phyloP scores from a whole-genome alignment of 1,140 invertebrate genomes.

The Brachystomella parvula region DNA sequence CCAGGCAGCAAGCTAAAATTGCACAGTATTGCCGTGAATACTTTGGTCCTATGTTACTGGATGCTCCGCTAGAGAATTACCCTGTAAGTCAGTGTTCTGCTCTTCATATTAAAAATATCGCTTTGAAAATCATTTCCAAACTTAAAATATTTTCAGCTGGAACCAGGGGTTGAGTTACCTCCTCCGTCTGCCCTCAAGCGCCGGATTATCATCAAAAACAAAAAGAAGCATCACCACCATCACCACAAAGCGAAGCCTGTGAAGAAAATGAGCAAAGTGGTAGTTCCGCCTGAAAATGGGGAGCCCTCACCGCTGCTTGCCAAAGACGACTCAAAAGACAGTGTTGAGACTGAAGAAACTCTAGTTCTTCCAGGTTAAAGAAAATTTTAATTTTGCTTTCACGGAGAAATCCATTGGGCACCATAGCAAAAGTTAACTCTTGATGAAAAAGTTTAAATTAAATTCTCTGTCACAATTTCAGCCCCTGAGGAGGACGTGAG shows the following conservation, averaged over 20 bases:
- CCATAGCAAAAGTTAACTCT: neutral
- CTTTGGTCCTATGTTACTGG: slow-evolving; percentile 91
- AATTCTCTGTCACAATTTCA: neutral
- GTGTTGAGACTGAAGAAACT: slow-evolving; percentile 49
- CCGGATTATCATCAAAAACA: slow-evolving; percentile 97
- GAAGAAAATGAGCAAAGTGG: slow-evolving; percentile 33
- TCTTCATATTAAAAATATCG: neutral
- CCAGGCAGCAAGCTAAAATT: slow-evolving; percentile 91
- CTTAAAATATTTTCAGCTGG: slow-evolving; percentile 49
- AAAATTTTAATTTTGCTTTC: too few species aligned
- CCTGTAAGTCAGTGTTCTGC: slow-evolving; percentile 51
- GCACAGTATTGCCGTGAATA: slow-evolving; percentile 91
- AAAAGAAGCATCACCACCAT: slow-evolving; percentile 88
- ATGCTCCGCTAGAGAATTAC: slow-evolving; percentile 74
- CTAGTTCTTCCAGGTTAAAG: neutral
- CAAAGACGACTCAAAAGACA: slow-evolving; percentile 57
- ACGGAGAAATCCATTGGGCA: too few species aligned
- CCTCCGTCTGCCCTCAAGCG: slow-evolving; percentile 73
- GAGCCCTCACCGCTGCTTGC: slow-evolving; percentile 47
- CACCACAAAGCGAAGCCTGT: slow-evolving; percentile 46
- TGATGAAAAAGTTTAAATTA: neutral
- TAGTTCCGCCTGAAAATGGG: slow-evolving; percentile 47
- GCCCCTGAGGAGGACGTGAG: slow-evolving; percentile 11
- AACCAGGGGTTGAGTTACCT: slow-evolving; percentile 70
- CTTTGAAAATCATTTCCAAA: slow-evolving; percentile 14